A percentile compares a stretch with the other conserved stretches of the same genome.
Conservation (phyloP, 2,797 vertebrate species). For the Crocidura indochinensis region DNA sequence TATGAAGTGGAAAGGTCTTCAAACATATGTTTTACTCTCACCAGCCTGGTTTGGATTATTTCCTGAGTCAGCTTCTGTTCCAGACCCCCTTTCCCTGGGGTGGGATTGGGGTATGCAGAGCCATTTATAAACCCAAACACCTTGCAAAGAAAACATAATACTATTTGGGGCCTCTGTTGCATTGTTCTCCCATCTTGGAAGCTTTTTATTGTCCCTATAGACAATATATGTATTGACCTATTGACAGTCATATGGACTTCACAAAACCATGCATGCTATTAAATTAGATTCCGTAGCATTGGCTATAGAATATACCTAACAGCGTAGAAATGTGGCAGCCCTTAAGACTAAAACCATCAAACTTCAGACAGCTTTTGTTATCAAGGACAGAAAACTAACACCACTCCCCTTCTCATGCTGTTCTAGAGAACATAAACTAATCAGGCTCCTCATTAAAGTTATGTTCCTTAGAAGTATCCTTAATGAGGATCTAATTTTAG, state of each 20-base stretch:
- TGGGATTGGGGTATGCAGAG: no score
- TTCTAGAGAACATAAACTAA: conserved; percentile 59
- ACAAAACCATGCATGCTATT: conserved; percentile 7
- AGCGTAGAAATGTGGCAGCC: background rate
- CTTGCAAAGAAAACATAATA: background rate
- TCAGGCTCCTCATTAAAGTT: conserved; percentile 68
- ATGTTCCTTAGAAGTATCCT: conserved; percentile 27
- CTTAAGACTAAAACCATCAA: conserved; percentile 63
- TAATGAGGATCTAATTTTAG: conserved; percentile 40
- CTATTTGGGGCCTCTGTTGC: background rate
- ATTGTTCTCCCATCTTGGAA: no score
- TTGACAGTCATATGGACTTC: background rate
- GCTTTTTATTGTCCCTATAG: background rate
- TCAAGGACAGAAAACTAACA: conserved; percentile 32
- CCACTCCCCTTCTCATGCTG: conserved; percentile 55
- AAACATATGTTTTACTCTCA: no score
- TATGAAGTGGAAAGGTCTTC: no score
- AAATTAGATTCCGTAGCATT: conserved; percentile 50
- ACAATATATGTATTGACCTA: background rate
- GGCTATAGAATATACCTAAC: accelerated
- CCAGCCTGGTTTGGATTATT: no score
- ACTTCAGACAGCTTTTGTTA: conserved; percentile 49
- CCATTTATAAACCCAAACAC: no score
- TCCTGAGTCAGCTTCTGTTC: no score
- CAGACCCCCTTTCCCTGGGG: no score